Evolutionary conservation across 2,113 vertebrate species (phyloP).

Genomic region (Anser brachyrhynchus): DNA sequence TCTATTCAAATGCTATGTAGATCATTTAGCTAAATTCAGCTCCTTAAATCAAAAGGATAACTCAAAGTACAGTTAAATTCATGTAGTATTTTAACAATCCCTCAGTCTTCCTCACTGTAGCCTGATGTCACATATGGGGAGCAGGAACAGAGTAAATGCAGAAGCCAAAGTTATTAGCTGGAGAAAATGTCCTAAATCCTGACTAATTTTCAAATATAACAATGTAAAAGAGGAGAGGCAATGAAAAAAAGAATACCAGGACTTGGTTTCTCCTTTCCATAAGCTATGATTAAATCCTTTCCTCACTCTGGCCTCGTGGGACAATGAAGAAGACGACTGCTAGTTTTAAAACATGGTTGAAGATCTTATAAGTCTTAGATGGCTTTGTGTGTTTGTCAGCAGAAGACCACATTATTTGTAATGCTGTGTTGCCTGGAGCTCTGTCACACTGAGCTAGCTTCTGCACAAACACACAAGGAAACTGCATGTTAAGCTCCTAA

Average conservation of each 20-base stretch:
- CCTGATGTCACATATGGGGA: neutral
- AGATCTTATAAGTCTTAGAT: neutral
- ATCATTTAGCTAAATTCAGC: neutral
- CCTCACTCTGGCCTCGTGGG: neutral
- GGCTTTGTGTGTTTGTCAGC: neutral
- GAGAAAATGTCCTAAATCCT: neutral
- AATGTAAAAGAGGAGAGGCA: neutral
- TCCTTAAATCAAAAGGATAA: neutral
- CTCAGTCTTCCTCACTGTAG: neutral
- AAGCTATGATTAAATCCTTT: neutral
- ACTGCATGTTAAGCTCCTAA: neutral
- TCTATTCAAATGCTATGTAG: fast-evolving
- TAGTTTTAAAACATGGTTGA: neutral
- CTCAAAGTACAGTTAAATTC: neutral
- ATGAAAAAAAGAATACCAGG: too few species aligned
- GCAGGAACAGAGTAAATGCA: neutral
- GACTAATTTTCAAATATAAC: neutral
- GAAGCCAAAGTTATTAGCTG: neutral
- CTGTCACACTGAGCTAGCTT: neutral
- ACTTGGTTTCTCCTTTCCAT: neutral
- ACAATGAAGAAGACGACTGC: neutral
- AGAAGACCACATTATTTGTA: neutral
- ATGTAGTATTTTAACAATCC: neutral
- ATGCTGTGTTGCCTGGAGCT: fast-evolving
- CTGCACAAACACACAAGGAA: neutral